A percentile compares a stretch with the other conserved stretches of the same genome.
These are phyloP conservation scores for Zapornia atra DNA, from an alignment of 2,113 vertebrate species.

Conservation along the genomic window DNA sequence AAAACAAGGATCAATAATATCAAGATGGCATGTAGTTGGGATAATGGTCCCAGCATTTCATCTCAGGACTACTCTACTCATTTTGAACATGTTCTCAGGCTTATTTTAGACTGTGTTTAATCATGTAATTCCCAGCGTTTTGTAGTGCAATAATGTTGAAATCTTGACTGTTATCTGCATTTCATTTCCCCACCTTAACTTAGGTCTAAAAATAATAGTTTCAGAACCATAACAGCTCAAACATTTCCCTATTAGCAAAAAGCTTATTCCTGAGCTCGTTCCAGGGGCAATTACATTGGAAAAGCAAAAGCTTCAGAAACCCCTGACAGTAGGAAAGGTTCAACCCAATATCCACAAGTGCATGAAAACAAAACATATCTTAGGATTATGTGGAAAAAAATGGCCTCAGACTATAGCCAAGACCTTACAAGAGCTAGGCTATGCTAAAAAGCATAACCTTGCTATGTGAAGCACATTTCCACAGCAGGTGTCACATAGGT, in stretches of 20 bases:
- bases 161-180: slow-evolving; percentile 41
- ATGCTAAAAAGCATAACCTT: not conserved
- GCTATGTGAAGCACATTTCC: not conserved
- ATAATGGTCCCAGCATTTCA: not conserved
- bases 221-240: slow-evolving; percentile 15
- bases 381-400: slow-evolving; percentile 42
- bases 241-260: slow-evolving; percentile 56
- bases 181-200: slow-evolving; percentile 57
- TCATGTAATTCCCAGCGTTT: not conserved
- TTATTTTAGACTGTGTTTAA: slow-evolving; percentile 23
- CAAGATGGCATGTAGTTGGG: not conserved
- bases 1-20: not conserved
- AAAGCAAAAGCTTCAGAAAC: slow-evolving; percentile 59
- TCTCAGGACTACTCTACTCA: not conserved
- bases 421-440: not conserved
- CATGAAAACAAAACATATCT: slow-evolving; percentile 51
- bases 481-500: not conserved
- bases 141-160: not conserved
- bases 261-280: slow-evolving; percentile 58
- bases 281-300: slow-evolving; percentile 46
- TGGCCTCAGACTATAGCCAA: not conserved
- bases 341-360: slow-evolving; percentile 6
- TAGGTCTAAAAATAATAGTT: slow-evolving; percentile 62
- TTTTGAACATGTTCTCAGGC: not conserved
- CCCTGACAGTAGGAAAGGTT: slow-evolving; percentile 35